Evolutionary conservation across 1,140 invertebrate genomes (phyloP), one percentile per base, ranked within the genome.

Genomic region (Odontomachus brunneus): DNA sequence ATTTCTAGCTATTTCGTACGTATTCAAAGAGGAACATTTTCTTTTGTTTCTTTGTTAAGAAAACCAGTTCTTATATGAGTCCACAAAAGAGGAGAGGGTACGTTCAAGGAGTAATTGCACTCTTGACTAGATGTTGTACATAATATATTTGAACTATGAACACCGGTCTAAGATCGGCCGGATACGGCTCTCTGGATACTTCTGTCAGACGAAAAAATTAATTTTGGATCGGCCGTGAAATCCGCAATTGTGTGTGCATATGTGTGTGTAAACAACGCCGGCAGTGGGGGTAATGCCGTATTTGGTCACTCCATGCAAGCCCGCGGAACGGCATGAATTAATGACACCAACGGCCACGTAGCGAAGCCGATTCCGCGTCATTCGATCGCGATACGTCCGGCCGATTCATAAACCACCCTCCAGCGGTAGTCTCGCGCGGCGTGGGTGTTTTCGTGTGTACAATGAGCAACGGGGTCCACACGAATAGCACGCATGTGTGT

Each of bases 401-500:
- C 48, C 86, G 38, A 86, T 87, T 87, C 81, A 74, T 84, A 87
- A 84, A 80, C 66, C 29, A 86, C 84, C 86, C 81, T 80, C 67
- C 67, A 26, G 67, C 49, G 81, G 44, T 59, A 38, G 33, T 44
- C 80, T 62, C 59, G 29, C 53, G 67, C 44, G n/a, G 49, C 49
- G 73, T 48, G 63, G 53, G 49, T 49, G 75, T 88, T 88, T 82
- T 78, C 74, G 69, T 26, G 48, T 51, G 24, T 44, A 24, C 29
- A 17, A 26, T 38, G 15, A 48, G 48, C 29, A 15, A 19, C 53
- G 12, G 3, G 57, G 9, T 65, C 9, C 24, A 38, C 55, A 59
- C n/a, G 71, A 38, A 83, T 72, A 26, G 12, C 22, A 89, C 86
- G 89, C 89, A 89, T 91, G 88, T 90, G 88, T 88, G 91, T 89